phyloP scores from a whole-genome alignment of 2,888 invertebrate genomes.

The Apamea crenata region DNA sequence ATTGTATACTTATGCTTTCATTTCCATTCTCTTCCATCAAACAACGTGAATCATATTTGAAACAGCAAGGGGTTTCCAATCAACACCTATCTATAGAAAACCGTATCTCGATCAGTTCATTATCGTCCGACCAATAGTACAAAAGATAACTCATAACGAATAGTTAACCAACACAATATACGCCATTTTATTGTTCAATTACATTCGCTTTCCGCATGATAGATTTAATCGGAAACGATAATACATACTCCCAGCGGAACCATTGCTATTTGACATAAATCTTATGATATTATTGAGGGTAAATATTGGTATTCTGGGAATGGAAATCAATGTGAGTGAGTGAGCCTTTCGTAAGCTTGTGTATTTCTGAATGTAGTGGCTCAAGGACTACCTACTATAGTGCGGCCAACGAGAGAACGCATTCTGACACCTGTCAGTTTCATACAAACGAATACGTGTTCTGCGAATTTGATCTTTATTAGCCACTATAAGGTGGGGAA shows the following conservation, averaged over 20 bases:
- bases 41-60: background rate
- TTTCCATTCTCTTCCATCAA: background rate
- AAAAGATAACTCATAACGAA: constrained; percentile 51
- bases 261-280: constrained; percentile 53
- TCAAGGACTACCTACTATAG: background rate
- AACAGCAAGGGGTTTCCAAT: background rate
- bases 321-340: background rate
- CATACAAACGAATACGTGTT: background rate
- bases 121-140: constrained; percentile 19
- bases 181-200: constrained; percentile 56
- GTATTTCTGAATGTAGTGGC: background rate
- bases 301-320: constrained; percentile 42
- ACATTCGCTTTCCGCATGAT: constrained; percentile 50
- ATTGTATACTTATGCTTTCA: no score
- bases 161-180: constrained; percentile 57
- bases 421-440: background rate
- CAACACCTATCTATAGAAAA: background rate
- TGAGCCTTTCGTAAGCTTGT: background rate
- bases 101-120: constrained; percentile 17
- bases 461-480: background rate
- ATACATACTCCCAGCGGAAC: constrained; percentile 46
- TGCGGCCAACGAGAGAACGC: background rate
- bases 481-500: background rate
- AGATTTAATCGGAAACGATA: constrained; percentile 56
- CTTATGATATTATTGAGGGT: constrained; percentile 42